Evolutionary conservation across 2,888 invertebrate species (phyloP), one percentile per base, ranked within the genome.

Genomic region (Thelaira solivaga): DNA sequence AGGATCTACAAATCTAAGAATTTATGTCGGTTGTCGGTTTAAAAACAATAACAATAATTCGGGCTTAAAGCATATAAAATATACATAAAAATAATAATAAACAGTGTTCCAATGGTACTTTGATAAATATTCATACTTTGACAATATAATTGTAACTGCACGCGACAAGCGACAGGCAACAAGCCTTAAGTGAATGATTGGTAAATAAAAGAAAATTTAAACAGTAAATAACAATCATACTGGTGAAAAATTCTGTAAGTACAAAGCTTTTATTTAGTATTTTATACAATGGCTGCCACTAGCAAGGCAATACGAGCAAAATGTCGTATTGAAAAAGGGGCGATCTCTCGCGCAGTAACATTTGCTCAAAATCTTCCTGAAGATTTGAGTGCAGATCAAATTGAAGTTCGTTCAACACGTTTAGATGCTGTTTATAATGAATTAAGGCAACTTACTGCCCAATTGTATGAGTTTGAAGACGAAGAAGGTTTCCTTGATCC

Each of bases 401-500:
- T 69, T 7, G 34, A 45, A 26, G 24, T 11, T 13, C 68, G 68
- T 57, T 10, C 41, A 2, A 1, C 1, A 0, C 36, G 69, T 29
- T 59, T 59, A 16, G 49, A 69, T 7, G 8, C 8, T 1, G 39
- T 41, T 11, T 69, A 36, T 39, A 10, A n/a, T 0, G 45, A 31
- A 29, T 18, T 71, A 8, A 49, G 34, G 10, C n/a, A 24, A 13
- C 29, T 51, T 4, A 61, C 59, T 11, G 16, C 4, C 6, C 22
- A 51, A 43, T 43, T 71, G 2, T 45, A 53, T 18, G n/a, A 20
- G n/a, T 71, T 34, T n/a, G 51, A 62, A 2, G 53, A 4, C 0
- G 24, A 53, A 2, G 8, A 45, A 16, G 36, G 41, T 24, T 71
- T 51, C 26, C 18, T 45, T 18, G 53, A 57, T 47, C 72, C 55